A percentile compares a stretch with the other conserved stretches of the same genome.
Conservation (phyloP, 2,113 vertebrate species). For the Myiopsitta monachus region DNA sequence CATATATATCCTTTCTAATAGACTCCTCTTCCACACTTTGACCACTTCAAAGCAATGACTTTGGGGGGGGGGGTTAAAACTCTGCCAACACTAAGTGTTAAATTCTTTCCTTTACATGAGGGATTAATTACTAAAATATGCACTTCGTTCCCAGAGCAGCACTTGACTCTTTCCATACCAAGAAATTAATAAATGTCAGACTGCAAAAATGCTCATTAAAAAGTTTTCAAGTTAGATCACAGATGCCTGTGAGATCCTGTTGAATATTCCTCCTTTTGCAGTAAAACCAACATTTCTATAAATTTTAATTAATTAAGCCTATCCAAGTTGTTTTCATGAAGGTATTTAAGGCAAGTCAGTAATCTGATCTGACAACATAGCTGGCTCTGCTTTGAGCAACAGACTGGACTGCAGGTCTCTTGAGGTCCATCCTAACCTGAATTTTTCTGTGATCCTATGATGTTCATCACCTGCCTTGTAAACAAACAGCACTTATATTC, state of each 20-base stretch:
- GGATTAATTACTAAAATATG: not conserved
- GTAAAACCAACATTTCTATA: not conserved
- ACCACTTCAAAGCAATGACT: not conserved
- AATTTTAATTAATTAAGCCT: not conserved
- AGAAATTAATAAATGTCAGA: not conserved
- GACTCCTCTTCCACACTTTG: not conserved
- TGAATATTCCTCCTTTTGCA: not conserved
- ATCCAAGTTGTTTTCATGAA: not conserved
- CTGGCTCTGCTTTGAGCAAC: not conserved
- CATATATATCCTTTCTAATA: not conserved
- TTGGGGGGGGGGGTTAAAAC: not conserved
- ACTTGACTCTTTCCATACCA: not conserved
- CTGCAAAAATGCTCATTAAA: not conserved
- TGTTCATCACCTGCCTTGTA: not conserved
- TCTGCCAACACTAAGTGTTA: not conserved
- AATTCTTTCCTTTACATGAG: not conserved
- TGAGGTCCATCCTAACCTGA: not conserved
- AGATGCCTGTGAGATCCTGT: not conserved
- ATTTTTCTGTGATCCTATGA: not conserved
- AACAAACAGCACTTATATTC: not conserved
- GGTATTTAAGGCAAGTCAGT: slow-evolving; percentile 29
- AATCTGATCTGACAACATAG: not conserved
- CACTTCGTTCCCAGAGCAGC: not conserved
- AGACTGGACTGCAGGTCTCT: not conserved
- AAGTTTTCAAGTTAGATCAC: not conserved